Evolutionary conservation across 2,888 invertebrate species (phyloP).

Genomic region (Himalopsyche anomala): DNA sequence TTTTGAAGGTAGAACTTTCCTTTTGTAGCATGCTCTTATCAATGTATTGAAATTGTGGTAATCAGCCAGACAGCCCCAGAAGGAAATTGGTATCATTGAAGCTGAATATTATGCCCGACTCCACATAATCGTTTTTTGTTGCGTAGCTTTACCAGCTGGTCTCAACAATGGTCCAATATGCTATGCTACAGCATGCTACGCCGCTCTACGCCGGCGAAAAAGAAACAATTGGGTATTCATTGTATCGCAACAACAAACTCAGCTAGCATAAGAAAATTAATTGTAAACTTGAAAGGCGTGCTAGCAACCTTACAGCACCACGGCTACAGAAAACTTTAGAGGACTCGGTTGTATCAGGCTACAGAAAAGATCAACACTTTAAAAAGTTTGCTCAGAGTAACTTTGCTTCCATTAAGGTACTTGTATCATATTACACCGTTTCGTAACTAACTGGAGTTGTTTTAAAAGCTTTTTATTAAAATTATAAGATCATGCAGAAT

Average conservation of each 20-base stretch:
- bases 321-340: constrained; percentile 19
- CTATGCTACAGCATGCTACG: background rate
- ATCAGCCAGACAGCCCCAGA: too few species aligned
- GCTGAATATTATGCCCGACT: too few species aligned
- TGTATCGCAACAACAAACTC: constrained; percentile 31
- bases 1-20: too few species aligned
- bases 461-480: background rate
- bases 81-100: too few species aligned
- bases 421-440: constrained; percentile 29
- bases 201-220: background rate
- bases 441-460: constrained; percentile 8
- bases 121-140: background rate
- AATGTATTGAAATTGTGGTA: too few species aligned
- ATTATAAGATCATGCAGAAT: background rate
- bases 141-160: background rate
- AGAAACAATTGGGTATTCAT: constrained; percentile 6
- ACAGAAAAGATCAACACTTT: constrained; percentile 34
- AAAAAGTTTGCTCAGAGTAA: background rate
- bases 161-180: background rate
- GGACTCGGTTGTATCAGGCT: constrained; percentile 17
- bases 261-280: constrained; percentile 13
- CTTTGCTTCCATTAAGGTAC: constrained; percentile 6
- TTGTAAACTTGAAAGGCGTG: constrained; percentile 30
- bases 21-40: too few species aligned
- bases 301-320: background rate